Conservation (phyloP, 2,888 invertebrate species). For the Hyles lineata region DNA sequence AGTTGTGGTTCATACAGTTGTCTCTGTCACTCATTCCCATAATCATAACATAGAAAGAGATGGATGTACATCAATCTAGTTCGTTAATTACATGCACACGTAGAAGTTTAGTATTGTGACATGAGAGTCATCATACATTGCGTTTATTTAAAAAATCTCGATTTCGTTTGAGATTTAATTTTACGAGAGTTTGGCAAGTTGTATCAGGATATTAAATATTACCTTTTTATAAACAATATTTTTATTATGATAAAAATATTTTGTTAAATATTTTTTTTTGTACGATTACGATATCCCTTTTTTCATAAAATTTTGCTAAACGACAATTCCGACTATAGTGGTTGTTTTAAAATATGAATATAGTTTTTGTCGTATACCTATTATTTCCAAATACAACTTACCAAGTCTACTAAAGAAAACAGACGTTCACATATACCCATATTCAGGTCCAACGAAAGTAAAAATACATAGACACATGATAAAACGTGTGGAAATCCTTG, state of each 20-base stretch:
- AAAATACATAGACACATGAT: slow-evolving; percentile 25
- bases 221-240: no score
- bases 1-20: slow-evolving; percentile 1
- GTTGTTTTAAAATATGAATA: no score
- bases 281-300: background rate
- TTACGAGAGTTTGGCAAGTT: slow-evolving; percentile 7
- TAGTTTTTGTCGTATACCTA: background rate
- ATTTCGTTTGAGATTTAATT: background rate
- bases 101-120: background rate
- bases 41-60: background rate
- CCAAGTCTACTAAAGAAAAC: slow-evolving; percentile 1
- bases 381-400: background rate
- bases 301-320: no score
- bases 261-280: no score
- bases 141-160: background rate
- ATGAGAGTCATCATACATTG: background rate
- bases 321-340: no score
- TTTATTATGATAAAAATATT: no score
- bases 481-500: slow-evolving; percentile 35
- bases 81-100: slow-evolving; percentile 2
- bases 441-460: background rate
- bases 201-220: background rate
- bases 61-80: background rate
- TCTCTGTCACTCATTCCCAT: slow-evolving; percentile 17
- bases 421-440: background rate